Percentiles rank a stretch among this genome's conserved stretches.
These are phyloP conservation scores for Scolanthus callimorphus DNA, from an alignment of 92 coral and sea anemone species.

Conservation along the genomic window DNA sequence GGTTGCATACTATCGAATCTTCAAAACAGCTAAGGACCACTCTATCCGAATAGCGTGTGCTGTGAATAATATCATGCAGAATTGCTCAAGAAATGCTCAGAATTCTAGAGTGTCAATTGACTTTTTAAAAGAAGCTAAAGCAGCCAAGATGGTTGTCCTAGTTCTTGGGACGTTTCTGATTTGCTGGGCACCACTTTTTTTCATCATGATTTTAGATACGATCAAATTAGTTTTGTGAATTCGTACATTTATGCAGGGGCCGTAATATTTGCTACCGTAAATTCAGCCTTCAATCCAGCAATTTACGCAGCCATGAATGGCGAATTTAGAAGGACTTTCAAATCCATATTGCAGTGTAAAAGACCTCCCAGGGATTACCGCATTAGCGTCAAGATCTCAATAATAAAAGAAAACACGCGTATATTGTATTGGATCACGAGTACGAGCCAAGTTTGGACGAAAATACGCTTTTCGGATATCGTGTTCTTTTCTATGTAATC, in stretches of 20 bases:
- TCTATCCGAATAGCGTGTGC: constrained; percentile 66
- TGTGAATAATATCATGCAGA: constrained; percentile 61
- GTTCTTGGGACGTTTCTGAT: constrained; percentile 81
- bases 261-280: constrained; percentile 82
- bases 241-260: constrained; percentile 91
- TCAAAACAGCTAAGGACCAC: constrained; percentile 82
- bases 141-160: constrained; percentile 86
- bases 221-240: constrained; percentile 46
- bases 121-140: constrained; percentile 80
- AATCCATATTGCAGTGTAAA: constrained; percentile 46
- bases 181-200: constrained; percentile 82
- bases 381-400: no score
- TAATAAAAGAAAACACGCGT: no score
- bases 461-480: no score
- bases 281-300: constrained; percentile 82
- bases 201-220: constrained; percentile 73
- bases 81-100: constrained; percentile 28
- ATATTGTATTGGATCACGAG: no score
- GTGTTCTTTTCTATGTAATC: no score
- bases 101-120: constrained; percentile 36
- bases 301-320: constrained; percentile 92
- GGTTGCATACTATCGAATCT: constrained; percentile 73
- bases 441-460: no score
- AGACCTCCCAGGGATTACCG: constrained; percentile 22
- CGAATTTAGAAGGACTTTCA: constrained; percentile 80